Conservation (phyloP, 1,140 invertebrate genomes). For the Drosophila elegans region DNA sequence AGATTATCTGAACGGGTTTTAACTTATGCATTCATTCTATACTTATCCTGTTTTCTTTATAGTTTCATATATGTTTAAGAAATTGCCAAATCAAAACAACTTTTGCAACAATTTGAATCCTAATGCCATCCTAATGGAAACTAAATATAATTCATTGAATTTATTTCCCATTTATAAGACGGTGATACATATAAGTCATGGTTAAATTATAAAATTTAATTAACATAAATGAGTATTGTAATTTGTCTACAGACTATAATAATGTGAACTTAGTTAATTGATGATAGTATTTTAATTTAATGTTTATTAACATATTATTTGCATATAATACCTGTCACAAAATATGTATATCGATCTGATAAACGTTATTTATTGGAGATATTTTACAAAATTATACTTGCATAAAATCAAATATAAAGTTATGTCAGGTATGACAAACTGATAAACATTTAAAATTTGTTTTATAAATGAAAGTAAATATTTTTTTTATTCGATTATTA, state of each 20-base stretch:
- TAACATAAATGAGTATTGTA: constrained; percentile 1
- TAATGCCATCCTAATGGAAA: too few relatives aligned
- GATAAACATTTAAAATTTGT: too few relatives aligned
- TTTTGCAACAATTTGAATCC: too few relatives aligned
- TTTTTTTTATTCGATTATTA: too few relatives aligned
- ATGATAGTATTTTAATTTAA: neutral
- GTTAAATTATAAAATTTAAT: neutral
- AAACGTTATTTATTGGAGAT: neutral
- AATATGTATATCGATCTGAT: neutral
- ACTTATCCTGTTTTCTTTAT: too few relatives aligned
- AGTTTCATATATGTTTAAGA: too few relatives aligned
- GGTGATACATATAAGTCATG: neutral
- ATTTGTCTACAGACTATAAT: neutral
- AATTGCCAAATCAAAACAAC: too few relatives aligned
- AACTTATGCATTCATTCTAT: neutral
- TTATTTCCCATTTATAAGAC: neutral
- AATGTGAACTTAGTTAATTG: neutral
- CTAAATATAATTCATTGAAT: neutral
- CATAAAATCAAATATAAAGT: too few relatives aligned
- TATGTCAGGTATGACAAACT: too few relatives aligned
- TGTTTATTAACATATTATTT: constrained; percentile 5
- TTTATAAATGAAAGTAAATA: too few relatives aligned
- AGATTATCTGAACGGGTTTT: neutral
- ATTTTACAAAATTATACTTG: neutral
- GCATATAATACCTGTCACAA: neutral